phyloP scores from a whole-genome alignment of 2,113 vertebrate species.

The Oncorhynchus masou region DNA sequence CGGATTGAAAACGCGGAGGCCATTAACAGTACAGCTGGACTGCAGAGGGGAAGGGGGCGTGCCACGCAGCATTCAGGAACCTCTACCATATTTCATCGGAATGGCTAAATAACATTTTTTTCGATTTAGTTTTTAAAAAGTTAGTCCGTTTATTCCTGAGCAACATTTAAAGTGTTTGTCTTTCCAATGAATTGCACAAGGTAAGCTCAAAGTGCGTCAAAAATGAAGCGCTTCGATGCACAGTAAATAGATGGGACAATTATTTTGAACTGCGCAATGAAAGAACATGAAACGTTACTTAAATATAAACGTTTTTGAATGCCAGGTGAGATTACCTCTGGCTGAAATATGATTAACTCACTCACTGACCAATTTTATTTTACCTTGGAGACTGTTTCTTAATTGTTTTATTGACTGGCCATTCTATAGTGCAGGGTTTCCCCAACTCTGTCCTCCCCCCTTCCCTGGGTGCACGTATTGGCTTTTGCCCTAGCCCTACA shows the following conservation, averaged over 20 bases:
- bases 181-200: conserved; percentile 28
- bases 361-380: too few relatives aligned
- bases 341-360: too few relatives aligned
- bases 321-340: too few relatives aligned
- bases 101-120: neutral
- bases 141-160: neutral
- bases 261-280: neutral
- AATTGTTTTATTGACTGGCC: too few relatives aligned
- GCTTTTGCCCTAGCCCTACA: too few relatives aligned
- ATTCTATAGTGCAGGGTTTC: too few relatives aligned
- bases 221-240: neutral
- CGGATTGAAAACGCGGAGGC: neutral
- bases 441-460: too few relatives aligned
- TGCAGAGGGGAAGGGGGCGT: conserved; percentile 3
- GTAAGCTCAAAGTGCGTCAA: neutral
- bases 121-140: neutral
- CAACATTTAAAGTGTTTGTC: neutral
- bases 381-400: too few relatives aligned
- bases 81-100: neutral
- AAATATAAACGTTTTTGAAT: neutral
- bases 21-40: conserved; percentile 7
- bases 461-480: too few relatives aligned
- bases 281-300: neutral
- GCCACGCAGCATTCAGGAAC: neutral
- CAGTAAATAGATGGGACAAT: neutral